Conservation (phyloP, 2,888 invertebrate species). For the Bembecia ichneumoniformis region DNA sequence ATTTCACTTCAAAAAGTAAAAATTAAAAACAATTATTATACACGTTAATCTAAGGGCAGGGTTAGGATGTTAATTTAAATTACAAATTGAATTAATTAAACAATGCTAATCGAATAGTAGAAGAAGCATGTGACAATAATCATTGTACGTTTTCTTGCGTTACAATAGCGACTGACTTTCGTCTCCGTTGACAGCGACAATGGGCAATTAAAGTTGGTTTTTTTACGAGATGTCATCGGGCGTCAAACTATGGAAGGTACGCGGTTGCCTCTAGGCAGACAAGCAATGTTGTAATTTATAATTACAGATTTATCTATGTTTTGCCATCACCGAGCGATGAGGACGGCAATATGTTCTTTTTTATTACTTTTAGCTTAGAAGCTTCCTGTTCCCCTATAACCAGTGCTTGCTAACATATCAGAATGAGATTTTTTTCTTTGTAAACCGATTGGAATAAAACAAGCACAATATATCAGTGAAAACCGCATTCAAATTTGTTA, state of each 20-base stretch:
- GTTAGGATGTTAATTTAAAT: too few relatives aligned
- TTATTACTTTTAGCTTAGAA: too few relatives aligned
- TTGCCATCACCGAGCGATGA: neutral
- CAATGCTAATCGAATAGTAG: constrained; percentile 15
- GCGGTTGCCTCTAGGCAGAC: neutral
- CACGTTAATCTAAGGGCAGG: too few relatives aligned
- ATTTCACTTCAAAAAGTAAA: too few relatives aligned
- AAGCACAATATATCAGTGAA: too few relatives aligned
- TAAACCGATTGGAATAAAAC: too few relatives aligned
- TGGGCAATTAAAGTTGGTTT: neutral
- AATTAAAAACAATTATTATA: too few relatives aligned
- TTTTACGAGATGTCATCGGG: neutral
- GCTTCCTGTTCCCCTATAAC: too few relatives aligned
- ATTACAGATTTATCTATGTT: neutral
- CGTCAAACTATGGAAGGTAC: neutral
- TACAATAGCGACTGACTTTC: constrained; percentile 2
- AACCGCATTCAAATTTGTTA: too few relatives aligned
- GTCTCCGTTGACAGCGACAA: neutral
- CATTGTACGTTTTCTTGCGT: constrained; percentile 20
- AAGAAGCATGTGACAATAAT: constrained; percentile 21
- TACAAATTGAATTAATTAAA: too few relatives aligned
- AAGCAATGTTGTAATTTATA: neutral
- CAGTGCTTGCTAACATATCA: too few relatives aligned
- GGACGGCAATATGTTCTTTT: neutral
- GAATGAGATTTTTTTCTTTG: too few relatives aligned